A percentile compares a stretch with the other conserved stretches of the same genome.
These are phyloP conservation scores for Pocillopora damicornis DNA, from an alignment of 64 coral and sea anemone species.

Conservation along the genomic window DNA sequence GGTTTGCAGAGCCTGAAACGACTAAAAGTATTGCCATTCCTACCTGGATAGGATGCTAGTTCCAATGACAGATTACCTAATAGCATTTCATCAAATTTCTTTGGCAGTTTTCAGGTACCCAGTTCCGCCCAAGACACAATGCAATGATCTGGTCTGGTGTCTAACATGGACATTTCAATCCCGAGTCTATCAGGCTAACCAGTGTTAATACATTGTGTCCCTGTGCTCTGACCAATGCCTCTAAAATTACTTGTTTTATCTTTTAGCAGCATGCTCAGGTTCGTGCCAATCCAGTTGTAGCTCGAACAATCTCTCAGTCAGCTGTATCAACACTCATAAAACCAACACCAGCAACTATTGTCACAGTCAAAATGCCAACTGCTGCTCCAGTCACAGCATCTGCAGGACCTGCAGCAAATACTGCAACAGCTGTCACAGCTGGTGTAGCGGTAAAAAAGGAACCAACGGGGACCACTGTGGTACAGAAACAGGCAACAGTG, in stretches of 20 bases:
- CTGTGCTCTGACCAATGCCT: not conserved
- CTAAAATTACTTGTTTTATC: not conserved
- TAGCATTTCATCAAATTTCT: too few species aligned
- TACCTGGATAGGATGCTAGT: too few species aligned
- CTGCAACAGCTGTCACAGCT: not conserved
- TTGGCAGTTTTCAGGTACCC: too few species aligned
- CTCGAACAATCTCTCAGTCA: slow-evolving; percentile 25
- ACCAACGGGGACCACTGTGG: not conserved
- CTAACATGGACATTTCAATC: too few species aligned
- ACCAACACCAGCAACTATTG: not conserved
- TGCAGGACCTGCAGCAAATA: slow-evolving; percentile 1
- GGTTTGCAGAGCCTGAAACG: too few species aligned
- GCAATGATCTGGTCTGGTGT: too few species aligned
- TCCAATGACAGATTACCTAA: too few species aligned
- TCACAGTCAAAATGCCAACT: slow-evolving; percentile 11
- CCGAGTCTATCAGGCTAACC: too few species aligned
- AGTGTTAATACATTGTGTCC: not conserved
- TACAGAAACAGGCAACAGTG: slow-evolving; percentile 24
- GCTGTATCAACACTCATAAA: slow-evolving; percentile 21
- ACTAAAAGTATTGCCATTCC: too few species aligned
- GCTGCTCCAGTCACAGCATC: slow-evolving; percentile 18
- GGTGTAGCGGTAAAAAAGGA: slow-evolving; percentile 41
- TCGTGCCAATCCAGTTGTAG: slow-evolving; percentile 25
- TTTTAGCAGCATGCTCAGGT: slow-evolving; percentile 38
- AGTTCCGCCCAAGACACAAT: not conserved